These are phyloP conservation scores for Dendronephthya gigantea DNA, from an alignment of 64 coral and sea anemone species.

Conservation along the genomic window DNA sequence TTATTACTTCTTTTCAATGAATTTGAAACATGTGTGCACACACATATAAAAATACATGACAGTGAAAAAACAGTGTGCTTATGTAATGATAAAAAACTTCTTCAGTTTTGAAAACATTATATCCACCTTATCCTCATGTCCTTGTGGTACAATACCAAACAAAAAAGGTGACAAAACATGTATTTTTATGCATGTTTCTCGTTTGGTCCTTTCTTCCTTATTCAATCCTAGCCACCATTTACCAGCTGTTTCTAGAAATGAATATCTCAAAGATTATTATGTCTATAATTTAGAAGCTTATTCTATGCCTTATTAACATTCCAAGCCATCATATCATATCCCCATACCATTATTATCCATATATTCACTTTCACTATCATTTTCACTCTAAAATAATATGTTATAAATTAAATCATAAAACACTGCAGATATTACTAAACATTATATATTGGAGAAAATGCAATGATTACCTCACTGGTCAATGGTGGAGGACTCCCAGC, in stretches of 20 bases:
- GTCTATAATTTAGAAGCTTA: neutral
- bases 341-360: neutral
- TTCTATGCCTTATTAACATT: too few species aligned
- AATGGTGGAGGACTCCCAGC: neutral
- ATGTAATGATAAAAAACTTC: too few species aligned
- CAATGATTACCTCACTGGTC: neutral
- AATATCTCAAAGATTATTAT: neutral
- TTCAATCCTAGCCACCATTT: neutral
- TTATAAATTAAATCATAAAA: neutral
- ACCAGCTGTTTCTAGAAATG: neutral
- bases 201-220: neutral
- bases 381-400: neutral
- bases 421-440: too few species aligned
- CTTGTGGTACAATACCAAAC: constrained; percentile 1
- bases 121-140: neutral
- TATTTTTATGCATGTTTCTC: neutral
- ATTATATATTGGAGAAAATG: neutral
- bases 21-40: too few species aligned
- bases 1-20: too few species aligned
- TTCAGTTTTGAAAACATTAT: neutral
- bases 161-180: neutral
- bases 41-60: too few species aligned
- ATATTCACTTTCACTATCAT: neutral
- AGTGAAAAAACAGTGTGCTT: too few species aligned
- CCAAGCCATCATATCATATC: neutral